A percentile compares a stretch with the other conserved stretches of the same genome.
These are phyloP conservation scores for Crotalus horridus DNA, from an alignment of 2,113 vertebrate species.

Conservation along the genomic window DNA sequence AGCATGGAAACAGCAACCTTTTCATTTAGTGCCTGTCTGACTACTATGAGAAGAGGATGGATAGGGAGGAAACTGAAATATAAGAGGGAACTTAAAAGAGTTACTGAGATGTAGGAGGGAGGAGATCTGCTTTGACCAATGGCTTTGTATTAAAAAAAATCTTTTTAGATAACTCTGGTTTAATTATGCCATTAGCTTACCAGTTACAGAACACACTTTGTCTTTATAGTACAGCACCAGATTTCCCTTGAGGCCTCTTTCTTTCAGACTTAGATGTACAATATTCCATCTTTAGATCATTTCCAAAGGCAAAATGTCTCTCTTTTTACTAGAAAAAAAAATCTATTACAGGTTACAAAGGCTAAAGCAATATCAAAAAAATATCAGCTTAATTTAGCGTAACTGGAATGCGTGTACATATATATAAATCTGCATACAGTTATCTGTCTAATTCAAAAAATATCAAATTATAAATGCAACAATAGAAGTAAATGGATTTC, in stretches of 20 bases:
- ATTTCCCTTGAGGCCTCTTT: background rate
- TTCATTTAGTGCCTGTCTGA: background rate
- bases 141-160: background rate
- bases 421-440: background rate
- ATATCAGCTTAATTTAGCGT: background rate
- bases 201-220: background rate
- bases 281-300: background rate
- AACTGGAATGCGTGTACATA: background rate
- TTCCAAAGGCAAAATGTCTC: background rate
- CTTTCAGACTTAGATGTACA: background rate
- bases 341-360: background rate
- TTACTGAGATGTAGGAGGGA: background rate
- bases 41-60: background rate
- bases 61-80: too few relatives aligned
- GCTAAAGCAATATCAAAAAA: background rate
- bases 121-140: background rate
- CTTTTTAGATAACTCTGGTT: background rate
- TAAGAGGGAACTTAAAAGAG: background rate
- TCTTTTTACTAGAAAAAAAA: background rate
- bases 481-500: background rate
- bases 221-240: background rate
- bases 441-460: background rate
- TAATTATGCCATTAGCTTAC: background rate
- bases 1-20: too few relatives aligned
- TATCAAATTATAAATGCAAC: background rate